A percentile compares a stretch with the other conserved stretches of the same genome.
Evolutionary conservation across 2,888 invertebrate species (phyloP).

Genomic region (Phanerotoma sp.): DNA sequence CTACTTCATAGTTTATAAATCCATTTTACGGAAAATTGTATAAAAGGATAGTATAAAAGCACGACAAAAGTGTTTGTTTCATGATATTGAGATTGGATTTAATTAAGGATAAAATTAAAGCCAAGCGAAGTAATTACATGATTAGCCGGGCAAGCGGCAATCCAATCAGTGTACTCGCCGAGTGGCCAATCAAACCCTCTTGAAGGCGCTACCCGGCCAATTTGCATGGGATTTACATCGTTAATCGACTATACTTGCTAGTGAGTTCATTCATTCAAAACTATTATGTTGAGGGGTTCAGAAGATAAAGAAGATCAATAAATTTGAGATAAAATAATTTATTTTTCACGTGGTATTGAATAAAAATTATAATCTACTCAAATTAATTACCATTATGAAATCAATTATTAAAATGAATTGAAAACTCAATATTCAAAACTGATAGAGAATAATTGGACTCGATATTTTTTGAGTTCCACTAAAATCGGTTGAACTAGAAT

Average conservation of each 20-base stretch:
- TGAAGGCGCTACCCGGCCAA: conserved; percentile 47
- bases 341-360: too few species aligned
- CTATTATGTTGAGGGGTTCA: not conserved
- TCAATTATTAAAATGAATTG: too few species aligned
- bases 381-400: too few species aligned
- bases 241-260: conserved; percentile 34
- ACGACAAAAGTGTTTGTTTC: conserved; percentile 36
- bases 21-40: not conserved
- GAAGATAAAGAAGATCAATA: not conserved
- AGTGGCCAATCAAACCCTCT: conserved; percentile 48
- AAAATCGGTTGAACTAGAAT: too few species aligned
- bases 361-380: too few species aligned
- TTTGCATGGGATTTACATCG: conserved; percentile 52
- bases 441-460: too few species aligned
- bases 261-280: conserved; percentile 4
- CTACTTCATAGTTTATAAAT: too few species aligned
- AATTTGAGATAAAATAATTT: not conserved
- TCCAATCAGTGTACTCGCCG: conserved; percentile 49
- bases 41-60: not conserved
- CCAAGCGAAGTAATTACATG: conserved; percentile 46
- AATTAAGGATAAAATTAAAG: conserved; percentile 54
- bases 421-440: too few species aligned
- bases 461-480: too few species aligned
- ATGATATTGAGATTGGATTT: conserved; percentile 47
- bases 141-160: conserved; percentile 46